Base-by-base conservation (phyloP, 2,888 invertebrate species). In the Muschampia plurimacula region DNA sequence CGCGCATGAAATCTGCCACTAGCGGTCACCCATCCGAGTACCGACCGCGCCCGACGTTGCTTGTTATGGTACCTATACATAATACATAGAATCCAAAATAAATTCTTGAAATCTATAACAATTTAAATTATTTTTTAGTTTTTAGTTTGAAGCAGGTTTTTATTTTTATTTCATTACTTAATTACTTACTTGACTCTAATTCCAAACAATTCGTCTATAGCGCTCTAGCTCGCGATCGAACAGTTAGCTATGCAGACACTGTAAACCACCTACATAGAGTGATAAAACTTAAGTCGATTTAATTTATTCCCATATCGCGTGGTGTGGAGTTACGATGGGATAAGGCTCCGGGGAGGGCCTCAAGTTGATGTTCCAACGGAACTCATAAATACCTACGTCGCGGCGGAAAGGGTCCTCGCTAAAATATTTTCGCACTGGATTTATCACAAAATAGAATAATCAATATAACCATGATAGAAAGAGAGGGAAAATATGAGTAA, bases 21-120 rank as follows among this genome's bases (percentile, higher is more conserved):
- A 49, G 86, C 85, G 86, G 85, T 87, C 85, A 86, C 86, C 85
- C 85, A 86, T 89, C 87, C 86, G 87, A 85, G 87, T 87, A 88
- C 87, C 80, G 78, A 80, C 79, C 79, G 76, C 80, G 81, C 81
- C 81, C 79, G 81, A 83, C 81, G 82, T 82, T 83, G 82, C 84
- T 84, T 84, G 22, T 22, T 22, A 22, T 22, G 22, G 22, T 22
- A 22, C 22, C 22, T 22, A 22, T 22, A 22, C 22, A 22, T 22
- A 22, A 22, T 22, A 22, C 22, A 22, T 1, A 22, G 22, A 22
- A 22, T 22, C 22, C 22, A 22, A 22, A 22, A 22, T 22, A 22
- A 22, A 22, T 22, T 22, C 22, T 22, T 22, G 22, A 22, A 22
- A 22, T 22, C 22, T 22, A 22, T 22, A 22, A 22, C 22, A 22